A percentile compares a stretch with the other conserved stretches of the same genome.
These are phyloP conservation scores for Halichondria panicea DNA, from an alignment of 37 sponge, comb jelly and placozoan species.

Conservation along the genomic window DNA sequence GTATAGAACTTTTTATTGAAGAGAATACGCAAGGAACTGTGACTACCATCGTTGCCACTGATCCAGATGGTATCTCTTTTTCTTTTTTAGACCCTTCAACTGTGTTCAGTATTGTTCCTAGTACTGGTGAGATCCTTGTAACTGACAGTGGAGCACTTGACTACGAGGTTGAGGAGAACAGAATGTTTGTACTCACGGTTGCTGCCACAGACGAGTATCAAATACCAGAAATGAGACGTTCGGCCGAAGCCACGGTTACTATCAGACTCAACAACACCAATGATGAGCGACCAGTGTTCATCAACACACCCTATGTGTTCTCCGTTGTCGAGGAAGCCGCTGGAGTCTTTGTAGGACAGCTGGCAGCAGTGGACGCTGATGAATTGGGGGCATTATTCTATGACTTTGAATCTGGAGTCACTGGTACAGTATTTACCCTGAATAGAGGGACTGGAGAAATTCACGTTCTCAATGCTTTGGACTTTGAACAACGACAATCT, in stretches of 20 bases:
- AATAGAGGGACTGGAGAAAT: constrained; percentile 41
- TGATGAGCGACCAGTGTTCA: constrained; percentile 56
- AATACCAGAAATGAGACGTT: neutral
- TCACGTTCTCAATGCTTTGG: constrained; percentile 5
- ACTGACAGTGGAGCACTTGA: constrained; percentile 14
- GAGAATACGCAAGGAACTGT: constrained; percentile 19
- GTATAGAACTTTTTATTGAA: neutral
- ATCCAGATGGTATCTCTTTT: constrained; percentile 52
- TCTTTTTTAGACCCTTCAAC: neutral
- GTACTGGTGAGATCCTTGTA: constrained; percentile 32
- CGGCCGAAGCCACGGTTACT: constrained; percentile 34
- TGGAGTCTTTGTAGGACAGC: constrained; percentile 11
- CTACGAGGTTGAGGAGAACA: constrained; percentile 6
- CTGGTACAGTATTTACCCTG: constrained; percentile 14
- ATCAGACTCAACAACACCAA: constrained; percentile 46
- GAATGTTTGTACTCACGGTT: constrained; percentile 16
- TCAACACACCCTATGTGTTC: constrained; percentile 17
- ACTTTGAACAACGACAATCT: neutral
- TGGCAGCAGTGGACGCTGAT: constrained; percentile 38
- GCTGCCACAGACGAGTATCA: constrained; percentile 41
- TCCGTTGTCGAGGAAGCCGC: constrained; percentile 33
- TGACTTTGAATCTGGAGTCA: constrained; percentile 12
- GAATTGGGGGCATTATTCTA: constrained; percentile 10
- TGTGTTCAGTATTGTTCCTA: constrained; percentile 38
- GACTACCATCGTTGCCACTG: constrained; percentile 31